These are phyloP conservation scores for Lobophora halterata DNA, from an alignment of 2,888 invertebrate genomes.

Conservation along the genomic window DNA sequence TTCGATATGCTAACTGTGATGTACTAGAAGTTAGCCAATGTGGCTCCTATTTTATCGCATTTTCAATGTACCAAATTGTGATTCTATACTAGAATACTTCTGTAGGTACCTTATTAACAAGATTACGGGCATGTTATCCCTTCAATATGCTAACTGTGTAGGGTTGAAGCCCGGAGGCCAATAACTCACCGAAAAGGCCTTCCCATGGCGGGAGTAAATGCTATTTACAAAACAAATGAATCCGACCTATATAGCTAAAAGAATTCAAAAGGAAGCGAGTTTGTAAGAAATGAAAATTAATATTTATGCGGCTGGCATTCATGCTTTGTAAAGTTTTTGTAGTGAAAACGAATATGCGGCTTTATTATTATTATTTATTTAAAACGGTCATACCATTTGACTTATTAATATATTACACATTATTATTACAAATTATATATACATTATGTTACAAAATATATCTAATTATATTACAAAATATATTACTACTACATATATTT, in stretches of 20 bases:
- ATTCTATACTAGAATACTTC: too few relatives aligned
- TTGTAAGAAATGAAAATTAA: slow-evolving; percentile 22
- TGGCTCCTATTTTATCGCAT: too few relatives aligned
- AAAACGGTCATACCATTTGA: too few relatives aligned
- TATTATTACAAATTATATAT: too few relatives aligned
- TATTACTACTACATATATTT: too few relatives aligned
- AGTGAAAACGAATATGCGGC: slow-evolving; percentile 8
- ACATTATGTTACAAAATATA: too few relatives aligned
- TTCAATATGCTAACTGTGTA: slow-evolving; percentile 28
- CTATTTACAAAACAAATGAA: slow-evolving; percentile 29
- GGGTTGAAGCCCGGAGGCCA: slow-evolving; percentile 26
- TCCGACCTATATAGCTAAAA: slow-evolving; percentile 23
- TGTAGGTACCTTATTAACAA: too few relatives aligned
- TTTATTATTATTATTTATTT: too few relatives aligned
- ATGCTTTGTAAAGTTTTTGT: slow-evolving; percentile 15
- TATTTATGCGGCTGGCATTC: slow-evolving; percentile 9
- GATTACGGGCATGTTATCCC: slow-evolving; percentile 27
- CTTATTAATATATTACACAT: too few relatives aligned
- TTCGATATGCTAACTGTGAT: slow-evolving; percentile 30
- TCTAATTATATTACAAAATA: too few relatives aligned
- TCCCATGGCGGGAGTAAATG: slow-evolving; percentile 24
- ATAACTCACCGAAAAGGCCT: slow-evolving; percentile 29
- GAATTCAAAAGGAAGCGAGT: slow-evolving; percentile 25
- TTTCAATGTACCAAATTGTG: too few relatives aligned
- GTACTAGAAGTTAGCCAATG: too few relatives aligned